Evolutionary conservation across 92 coral and sea anemone species (phyloP), one percentile per base, ranked within the genome.

Genomic region (Parazoanthus swiftii): DNA sequence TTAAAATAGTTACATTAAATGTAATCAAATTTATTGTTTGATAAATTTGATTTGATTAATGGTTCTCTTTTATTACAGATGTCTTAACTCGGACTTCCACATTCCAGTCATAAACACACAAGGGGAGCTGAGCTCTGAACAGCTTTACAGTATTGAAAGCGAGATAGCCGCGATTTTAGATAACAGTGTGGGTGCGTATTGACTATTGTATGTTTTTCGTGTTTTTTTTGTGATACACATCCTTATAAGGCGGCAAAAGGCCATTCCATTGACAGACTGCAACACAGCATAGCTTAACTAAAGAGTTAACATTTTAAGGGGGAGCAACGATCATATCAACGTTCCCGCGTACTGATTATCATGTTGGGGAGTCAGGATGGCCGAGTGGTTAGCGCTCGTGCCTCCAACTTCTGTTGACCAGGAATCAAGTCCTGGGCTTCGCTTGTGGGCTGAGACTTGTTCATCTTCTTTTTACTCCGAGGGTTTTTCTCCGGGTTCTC

Each of bases 61-160:
- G 59, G 21, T 26, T 67, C n/a, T 46, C 59, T 80, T 35, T 72
- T 35, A n/a, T 88, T 23, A n/a, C 76, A 94, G 97, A 82, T 94
- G 97, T 88, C 25, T 94, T 65, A 65, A 76, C 59, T 42, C 20
- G 13, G 93, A 89, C 9, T 89, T 89, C 78, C 94, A 89, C 78
- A 91, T 89, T 26, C 92, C 95, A n/a, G 74, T 94, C 67, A 79
- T 91, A 16, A 91, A 93, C 26, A 80, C 78, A 37, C 91, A 89
- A 81, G 77, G 72, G 6, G 51, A 43, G 2, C 58, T 89, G 54
- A 89, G 91, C 58, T 16, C 77, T 29, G 79, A 75, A 71, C 77
- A 90, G 66, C 66, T 72, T 10, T 58, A 65, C 63, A 89, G 81
- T 25, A 90, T 94, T 43, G 96, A 94, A 85, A 59, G 83, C 6